Conservation (phyloP, 2,113 vertebrate species). For the Clinocottus analis region DNA sequence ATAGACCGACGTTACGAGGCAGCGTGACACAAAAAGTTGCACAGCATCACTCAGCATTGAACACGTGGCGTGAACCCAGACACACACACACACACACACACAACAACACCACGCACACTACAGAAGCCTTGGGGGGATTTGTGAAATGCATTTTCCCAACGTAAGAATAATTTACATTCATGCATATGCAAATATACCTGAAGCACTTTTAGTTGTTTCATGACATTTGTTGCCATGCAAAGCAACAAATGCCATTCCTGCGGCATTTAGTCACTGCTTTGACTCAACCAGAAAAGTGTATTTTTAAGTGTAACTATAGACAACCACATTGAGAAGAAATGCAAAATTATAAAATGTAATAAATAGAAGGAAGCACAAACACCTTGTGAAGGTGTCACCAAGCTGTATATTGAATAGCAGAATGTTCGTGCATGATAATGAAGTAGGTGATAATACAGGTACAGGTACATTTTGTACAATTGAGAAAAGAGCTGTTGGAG, state of each 20-base stretch:
- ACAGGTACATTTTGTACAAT: background rate
- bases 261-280: background rate
- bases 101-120: too few species aligned
- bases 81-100: constrained; percentile 3
- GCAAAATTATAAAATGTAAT: background rate
- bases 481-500: background rate
- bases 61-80: constrained; percentile 1
- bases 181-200: constrained; percentile 52
- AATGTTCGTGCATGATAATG: background rate
- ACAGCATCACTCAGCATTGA: constrained; percentile 33
- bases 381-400: background rate
- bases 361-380: background rate
- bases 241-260: background rate
- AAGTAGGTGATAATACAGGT: background rate
- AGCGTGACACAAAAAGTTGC: constrained; percentile 36
- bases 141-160: constrained; percentile 23
- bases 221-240: constrained; percentile 23
- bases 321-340: background rate
- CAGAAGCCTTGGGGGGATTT: constrained; percentile 15
- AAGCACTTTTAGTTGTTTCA: constrained; percentile 42
- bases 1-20: constrained; percentile 48
- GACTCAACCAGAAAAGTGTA: background rate
- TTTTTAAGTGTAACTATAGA: constrained; percentile 14
- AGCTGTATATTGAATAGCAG: background rate
- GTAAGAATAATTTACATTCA: constrained; percentile 42